Evolutionary conservation across 2,113 vertebrate genomes (phyloP), one percentile per base, ranked within the genome.

Genomic region (Istiophorus platypterus): DNA sequence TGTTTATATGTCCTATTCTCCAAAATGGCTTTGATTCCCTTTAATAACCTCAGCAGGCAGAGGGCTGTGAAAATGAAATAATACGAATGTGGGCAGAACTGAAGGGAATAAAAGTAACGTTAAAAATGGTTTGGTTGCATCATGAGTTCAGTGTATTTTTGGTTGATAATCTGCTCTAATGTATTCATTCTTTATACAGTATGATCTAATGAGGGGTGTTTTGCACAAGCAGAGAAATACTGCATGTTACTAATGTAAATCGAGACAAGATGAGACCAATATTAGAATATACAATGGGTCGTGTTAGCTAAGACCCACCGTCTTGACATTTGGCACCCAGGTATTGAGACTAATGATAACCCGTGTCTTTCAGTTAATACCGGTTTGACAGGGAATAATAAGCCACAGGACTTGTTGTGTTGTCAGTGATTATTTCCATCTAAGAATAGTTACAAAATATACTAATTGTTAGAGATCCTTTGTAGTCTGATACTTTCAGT

Each of bases 1-100:
- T 76, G 34, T 78, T 78, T 62, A 81, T 83, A 49, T 76, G 62
- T 81, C 18, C n/a, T 63, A 34, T 68, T 74, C 52, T 72, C 52
- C 52, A 29, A 34, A 67, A 51, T 64, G 39, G 31, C 45, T 85
- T 67, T 63, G 34, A 70, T 84, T 79, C 3, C 39, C 64, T 17
- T 17, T 77, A 64, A 69, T 56, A 11, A 8, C 9, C 26, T 78
- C 66, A 66, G 58, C 26, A 66, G 58, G 54, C 41, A 56, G 8
- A 39, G 7, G 59, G 59, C 31, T 17, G 15, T 58, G 47, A 18
- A 51, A 70, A 76, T 68, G 0, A 56, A 51, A 22, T 26, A 24
- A 58, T 34, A 54, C 37, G 0, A 37, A 73, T 68, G 14, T 31
- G 26, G 20, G 34, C 31, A 34, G 14, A 42, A 6, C 42, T 51